Conservation (phyloP, 2,888 invertebrate genomes). For the Myathropa florea region DNA sequence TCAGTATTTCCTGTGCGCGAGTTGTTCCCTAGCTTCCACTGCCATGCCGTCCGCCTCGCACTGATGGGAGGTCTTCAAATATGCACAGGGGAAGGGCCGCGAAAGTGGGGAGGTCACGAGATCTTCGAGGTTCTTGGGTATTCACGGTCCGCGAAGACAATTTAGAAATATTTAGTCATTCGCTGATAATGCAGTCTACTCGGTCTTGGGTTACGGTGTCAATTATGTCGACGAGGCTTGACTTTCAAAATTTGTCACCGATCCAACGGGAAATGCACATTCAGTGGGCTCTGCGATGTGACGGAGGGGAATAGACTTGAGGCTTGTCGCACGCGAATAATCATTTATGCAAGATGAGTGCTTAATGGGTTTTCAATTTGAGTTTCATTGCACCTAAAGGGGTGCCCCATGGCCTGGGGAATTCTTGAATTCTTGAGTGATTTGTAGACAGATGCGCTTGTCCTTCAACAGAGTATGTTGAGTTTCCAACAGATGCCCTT, state of each 20-base stretch:
- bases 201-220: slow-evolving; percentile 35
- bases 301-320: too few species aligned
- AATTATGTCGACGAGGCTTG: slow-evolving; percentile 37
- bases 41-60: neutral
- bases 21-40: slow-evolving; percentile 2
- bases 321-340: neutral
- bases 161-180: slow-evolving; percentile 45
- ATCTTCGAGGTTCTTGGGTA: slow-evolving; percentile 1
- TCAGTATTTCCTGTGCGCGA: slow-evolving; percentile 58
- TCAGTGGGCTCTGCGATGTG: neutral
- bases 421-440: neutral
- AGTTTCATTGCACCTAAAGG: neutral
- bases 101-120: neutral
- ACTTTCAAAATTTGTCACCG: slow-evolving; percentile 37
- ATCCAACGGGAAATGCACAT: neutral
- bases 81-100: neutral
- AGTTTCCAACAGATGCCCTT: too few species aligned
- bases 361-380: neutral
- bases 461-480: too few species aligned
- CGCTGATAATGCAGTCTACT: slow-evolving; percentile 25
- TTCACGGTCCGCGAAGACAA: slow-evolving; percentile 18
- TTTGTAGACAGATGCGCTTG: neutral
- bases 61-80: neutral
- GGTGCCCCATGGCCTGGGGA: neutral
- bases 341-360: neutral